phyloP scores from a whole-genome alignment of 2,888 invertebrate genomes.

The Petrolisthes manimaculis region DNA sequence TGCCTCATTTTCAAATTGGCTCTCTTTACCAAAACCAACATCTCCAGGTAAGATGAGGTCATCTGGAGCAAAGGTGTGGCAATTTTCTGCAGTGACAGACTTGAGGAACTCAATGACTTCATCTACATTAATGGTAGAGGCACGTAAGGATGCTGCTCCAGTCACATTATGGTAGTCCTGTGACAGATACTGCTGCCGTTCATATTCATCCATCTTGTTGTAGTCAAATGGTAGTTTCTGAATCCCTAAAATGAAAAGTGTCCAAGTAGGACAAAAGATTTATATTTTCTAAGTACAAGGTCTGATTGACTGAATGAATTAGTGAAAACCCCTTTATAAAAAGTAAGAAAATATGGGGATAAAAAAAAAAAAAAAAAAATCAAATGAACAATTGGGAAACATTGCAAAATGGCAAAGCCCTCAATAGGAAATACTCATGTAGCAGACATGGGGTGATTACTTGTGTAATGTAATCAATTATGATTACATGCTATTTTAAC shows the following conservation, averaged over 20 bases:
- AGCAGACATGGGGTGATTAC: too few relatives aligned
- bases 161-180: constrained; percentile 79
- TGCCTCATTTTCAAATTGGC: constrained; percentile 93
- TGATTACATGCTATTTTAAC: too few relatives aligned
- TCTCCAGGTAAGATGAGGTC: constrained; percentile 87
- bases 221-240: constrained; percentile 87
- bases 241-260: constrained; percentile 76
- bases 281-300: not conserved
- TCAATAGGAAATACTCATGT: too few relatives aligned
- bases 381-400: too few relatives aligned
- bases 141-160: constrained; percentile 78
- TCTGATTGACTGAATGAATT: not conserved
- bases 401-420: too few relatives aligned
- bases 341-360: not conserved
- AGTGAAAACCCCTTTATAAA: not conserved
- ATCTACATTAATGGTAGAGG: constrained; percentile 81
- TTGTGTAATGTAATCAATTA: too few relatives aligned
- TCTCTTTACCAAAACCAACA: constrained; percentile 85
- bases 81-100: constrained; percentile 77
- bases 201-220: constrained; percentile 80
- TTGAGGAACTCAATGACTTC: constrained; percentile 83
- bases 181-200: constrained; percentile 82
- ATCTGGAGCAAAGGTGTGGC: constrained; percentile 79
- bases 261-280: not conserved
- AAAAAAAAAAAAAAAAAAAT: not conserved